A percentile compares a stretch with the other conserved stretches of the same genome.
Evolutionary conservation across 35 echinoderm and acorn worm genomes (phyloP).

Genomic region (Heliocidaris tuberculata): DNA sequence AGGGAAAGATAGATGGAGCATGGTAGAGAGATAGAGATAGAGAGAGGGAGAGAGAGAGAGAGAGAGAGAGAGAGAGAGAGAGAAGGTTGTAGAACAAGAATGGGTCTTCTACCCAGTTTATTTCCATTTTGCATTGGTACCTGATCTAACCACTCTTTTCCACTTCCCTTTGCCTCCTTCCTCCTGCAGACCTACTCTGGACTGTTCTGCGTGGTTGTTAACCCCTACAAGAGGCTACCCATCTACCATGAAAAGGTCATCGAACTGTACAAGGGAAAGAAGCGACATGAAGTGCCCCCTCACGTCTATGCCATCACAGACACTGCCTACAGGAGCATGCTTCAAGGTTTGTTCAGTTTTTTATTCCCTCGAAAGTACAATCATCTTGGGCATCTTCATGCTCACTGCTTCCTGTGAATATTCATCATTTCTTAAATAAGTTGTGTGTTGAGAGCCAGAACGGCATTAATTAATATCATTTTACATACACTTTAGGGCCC

Average conservation of each 20-base stretch:
- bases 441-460: no score
- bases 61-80: background rate
- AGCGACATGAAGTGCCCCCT: slow-evolving; percentile 98
- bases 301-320: slow-evolving; percentile 98
- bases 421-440: background rate
- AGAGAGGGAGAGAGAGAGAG: background rate
- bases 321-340: slow-evolving; percentile 96
- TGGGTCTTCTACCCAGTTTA: background rate
- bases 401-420: background rate
- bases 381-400: background rate
- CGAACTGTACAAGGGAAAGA: slow-evolving; percentile 97
- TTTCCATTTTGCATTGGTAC: background rate
- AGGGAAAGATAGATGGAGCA: background rate
- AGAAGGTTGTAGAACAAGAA: background rate
- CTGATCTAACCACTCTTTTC: slow-evolving; percentile 6
- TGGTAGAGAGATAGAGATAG: no score
- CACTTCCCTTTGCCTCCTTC: background rate
- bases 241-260: slow-evolving; percentile 99
- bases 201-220: slow-evolving; percentile 98
- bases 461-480: no score
- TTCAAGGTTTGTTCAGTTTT: slow-evolving; percentile 72
- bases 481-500: no score
- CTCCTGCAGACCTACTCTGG: slow-evolving; percentile 92
- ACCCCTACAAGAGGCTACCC: slow-evolving; percentile 96
- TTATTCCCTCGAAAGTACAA: no score